phyloP scores from a whole-genome alignment of 1,140 invertebrate genomes.

The Aphelenchoides besseyi region DNA sequence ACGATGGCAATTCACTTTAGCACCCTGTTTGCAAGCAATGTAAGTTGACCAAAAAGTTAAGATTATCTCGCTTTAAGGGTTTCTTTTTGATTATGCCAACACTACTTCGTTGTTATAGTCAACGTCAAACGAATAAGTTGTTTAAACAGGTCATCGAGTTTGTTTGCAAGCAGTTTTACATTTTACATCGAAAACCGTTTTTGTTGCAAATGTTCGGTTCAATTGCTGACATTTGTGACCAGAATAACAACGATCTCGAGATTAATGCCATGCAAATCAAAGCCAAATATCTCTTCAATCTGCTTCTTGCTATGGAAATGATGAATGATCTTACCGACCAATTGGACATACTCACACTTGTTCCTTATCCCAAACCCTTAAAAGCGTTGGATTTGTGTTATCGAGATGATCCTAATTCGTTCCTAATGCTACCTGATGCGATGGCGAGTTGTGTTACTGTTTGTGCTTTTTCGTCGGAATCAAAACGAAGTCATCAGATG shows the following conservation, averaged over 20 bases:
- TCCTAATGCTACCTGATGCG: conserved; percentile 80
- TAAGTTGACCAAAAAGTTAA: conserved; percentile 66
- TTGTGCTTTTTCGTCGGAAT: conserved; percentile 92
- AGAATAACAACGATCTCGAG: conserved; percentile 61
- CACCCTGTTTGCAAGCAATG: conserved; percentile 96
- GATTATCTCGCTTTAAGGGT: conserved; percentile 66
- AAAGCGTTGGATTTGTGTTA: conserved; percentile 96
- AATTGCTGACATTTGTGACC: conserved; percentile 86
- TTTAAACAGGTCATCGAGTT: conserved; percentile 93
- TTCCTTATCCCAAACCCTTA: conserved; percentile 90
- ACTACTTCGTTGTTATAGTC: conserved; percentile 88
- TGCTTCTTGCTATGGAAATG: conserved; percentile 70
- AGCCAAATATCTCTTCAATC: conserved; percentile 71
- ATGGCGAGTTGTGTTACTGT: conserved; percentile 94
- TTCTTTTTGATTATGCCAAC: conserved; percentile 97
- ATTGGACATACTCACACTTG: conserved; percentile 87
- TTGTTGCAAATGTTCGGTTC: conserved; percentile 92
- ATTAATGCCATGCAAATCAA: conserved; percentile 62
- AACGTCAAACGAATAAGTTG: conserved; percentile 87
- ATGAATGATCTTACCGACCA: conserved; percentile 71
- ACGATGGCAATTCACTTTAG: conserved; percentile 97
- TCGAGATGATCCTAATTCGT: conserved; percentile 88
- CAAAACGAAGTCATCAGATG: conserved; percentile 92
- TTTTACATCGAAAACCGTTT: conserved; percentile 95
- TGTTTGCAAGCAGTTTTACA: conserved; percentile 94